Percentiles rank a stretch among this genome's conserved stretches.
Evolutionary conservation across 2,113 vertebrate species (phyloP).

Genomic region (Pycnonotus jocosus): DNA sequence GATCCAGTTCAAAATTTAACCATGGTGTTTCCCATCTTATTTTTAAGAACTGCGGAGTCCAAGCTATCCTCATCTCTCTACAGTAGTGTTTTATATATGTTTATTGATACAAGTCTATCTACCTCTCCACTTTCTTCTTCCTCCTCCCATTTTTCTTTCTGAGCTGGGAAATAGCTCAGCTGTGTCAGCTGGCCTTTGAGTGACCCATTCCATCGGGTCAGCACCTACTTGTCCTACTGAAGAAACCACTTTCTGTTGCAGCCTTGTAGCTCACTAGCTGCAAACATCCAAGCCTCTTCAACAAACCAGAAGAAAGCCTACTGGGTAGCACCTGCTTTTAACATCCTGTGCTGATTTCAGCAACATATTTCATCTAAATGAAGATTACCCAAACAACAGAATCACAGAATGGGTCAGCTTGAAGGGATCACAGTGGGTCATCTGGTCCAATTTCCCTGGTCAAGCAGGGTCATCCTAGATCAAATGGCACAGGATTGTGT

Average conservation of each 20-base stretch:
- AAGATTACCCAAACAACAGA: background rate
- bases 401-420: background rate
- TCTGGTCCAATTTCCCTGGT: background rate
- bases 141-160: background rate
- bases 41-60: background rate
- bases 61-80: background rate
- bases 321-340: accelerated
- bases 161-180: accelerated
- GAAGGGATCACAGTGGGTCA: background rate
- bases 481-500: background rate
- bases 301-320: background rate
- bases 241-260: background rate
- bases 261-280: background rate
- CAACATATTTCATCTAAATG: accelerated
- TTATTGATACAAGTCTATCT: background rate
- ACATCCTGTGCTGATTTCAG: accelerated
- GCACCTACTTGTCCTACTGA: background rate
- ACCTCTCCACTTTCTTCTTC: background rate
- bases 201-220: background rate
- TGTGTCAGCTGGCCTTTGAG: background rate
- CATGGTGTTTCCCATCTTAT: background rate
- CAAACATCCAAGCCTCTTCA: background rate
- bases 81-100: background rate
- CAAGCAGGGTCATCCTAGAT: background rate
- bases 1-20: background rate